Percentiles rank a stretch among this genome's conserved stretches.
Evolutionary conservation across 2,888 invertebrate species (phyloP).

Genomic region (Heliconius ethilla): DNA sequence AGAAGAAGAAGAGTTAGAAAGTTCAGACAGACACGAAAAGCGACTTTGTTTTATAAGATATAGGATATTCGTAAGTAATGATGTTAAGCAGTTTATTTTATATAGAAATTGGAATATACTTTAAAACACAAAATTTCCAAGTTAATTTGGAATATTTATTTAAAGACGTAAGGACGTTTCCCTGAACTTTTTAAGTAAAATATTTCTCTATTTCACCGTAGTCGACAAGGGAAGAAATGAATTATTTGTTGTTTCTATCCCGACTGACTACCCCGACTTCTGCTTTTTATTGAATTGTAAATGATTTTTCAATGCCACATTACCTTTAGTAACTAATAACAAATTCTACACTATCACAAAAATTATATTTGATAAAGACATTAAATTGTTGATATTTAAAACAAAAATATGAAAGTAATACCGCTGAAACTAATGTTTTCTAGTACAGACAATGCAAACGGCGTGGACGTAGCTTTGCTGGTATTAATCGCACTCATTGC

Average conservation of each 20-base stretch:
- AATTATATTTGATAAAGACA: no score
- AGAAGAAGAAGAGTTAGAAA: no score
- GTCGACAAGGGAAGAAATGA: not conserved
- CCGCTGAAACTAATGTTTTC: constrained; percentile 37
- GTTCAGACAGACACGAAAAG: no score
- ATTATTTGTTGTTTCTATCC: not conserved
- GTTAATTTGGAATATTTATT: not conserved
- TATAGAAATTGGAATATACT: not conserved
- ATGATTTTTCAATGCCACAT: not conserved
- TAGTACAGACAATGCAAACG: constrained; percentile 36
- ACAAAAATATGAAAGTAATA: constrained; percentile 10
- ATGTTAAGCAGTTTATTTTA: not conserved
- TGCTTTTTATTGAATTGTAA: not conserved
- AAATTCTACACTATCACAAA: not conserved
- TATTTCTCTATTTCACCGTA: not conserved
- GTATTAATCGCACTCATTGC: constrained; percentile 43
- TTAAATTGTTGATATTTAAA: not conserved
- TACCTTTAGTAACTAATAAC: not conserved
- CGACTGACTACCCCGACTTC: not conserved
- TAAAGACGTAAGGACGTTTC: not conserved
- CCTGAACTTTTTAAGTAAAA: not conserved
- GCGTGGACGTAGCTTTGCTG: constrained; percentile 35
- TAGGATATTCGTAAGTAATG: not conserved
- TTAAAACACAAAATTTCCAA: not conserved
- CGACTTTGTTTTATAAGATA: not conserved